Evolutionary conservation across 2,113 vertebrate species (phyloP).

Genomic region (Pangasianodon gigas): DNA sequence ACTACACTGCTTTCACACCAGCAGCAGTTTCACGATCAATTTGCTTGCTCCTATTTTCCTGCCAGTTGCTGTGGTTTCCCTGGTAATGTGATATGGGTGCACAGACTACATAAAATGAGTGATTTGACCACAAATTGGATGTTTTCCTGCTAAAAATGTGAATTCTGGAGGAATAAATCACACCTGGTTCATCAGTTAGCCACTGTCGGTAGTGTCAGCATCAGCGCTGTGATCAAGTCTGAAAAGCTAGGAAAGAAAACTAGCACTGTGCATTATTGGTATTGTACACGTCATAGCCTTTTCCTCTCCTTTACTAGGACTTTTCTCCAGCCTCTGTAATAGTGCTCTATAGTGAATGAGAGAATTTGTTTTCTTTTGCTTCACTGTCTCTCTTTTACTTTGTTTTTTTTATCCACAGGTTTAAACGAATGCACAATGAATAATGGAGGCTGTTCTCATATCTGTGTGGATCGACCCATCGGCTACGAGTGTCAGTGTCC

Average conservation of each 20-base stretch:
- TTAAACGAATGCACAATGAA: constrained; percentile 84
- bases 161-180: background rate
- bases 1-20: background rate
- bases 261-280: no score
- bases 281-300: background rate
- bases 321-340: no score
- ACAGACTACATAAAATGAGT: background rate
- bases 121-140: background rate
- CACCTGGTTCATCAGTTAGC: background rate
- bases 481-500: constrained; percentile 94
- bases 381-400: background rate
- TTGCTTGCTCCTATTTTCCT: background rate
- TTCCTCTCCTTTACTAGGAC: background rate
- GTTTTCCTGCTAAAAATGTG: background rate
- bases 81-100: background rate
- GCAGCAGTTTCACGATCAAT: background rate
- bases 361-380: background rate
- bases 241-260: no score
- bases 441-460: constrained; percentile 95
- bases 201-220: no score
- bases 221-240: no score
- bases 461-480: constrained; percentile 90
- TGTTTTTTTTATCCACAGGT: constrained; percentile 61
- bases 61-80: constrained; percentile 33
- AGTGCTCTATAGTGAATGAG: background rate